Evolutionary conservation across 2,888 invertebrate species (phyloP), one percentile per base, ranked within the genome.

Genomic region (Anticlea derivata): DNA sequence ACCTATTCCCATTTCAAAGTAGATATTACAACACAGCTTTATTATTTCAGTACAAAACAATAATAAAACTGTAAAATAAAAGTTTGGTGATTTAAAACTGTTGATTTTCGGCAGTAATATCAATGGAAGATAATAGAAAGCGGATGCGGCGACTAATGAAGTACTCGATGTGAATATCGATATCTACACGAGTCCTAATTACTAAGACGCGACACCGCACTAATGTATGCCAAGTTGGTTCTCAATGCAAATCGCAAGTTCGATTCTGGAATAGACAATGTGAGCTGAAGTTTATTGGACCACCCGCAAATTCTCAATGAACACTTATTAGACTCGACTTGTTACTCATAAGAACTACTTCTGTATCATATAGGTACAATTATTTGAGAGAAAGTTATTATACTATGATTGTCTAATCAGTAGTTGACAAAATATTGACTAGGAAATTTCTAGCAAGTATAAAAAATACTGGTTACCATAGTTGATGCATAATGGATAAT

Each of bases 261-360:
- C 88, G 87, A 86, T 87, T 76, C 83, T 79, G 80, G 88, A 89
- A 90, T 90, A 88, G 85, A 84, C 86, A 89, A 88, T 89, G 86
- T 71, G 85, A 81, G 60, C 68, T 69, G 70, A 77, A 79, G 75
- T 86, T 86, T 86, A 87, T 85, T 75, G 78, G 90, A 87, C 88
- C 89, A 89, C 88, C 87, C 87, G 82, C 80, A 82, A 74, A 76
- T 77, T 70, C 70, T 62, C 68, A 71, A 61, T 37, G 46, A 24
- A 34, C 33, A 29, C 43, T 53, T 49, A 40, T 52, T 39, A 35
- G 43, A 51, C 10, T 22, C 26, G 11, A 48, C 24, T 35, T 29
- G 12, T 48, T 30, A 44, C 37, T 53, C 43, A 48, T 39, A 44
- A 29, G 33, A 53, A 29, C 13, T 20, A 26, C 17, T 39, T 17